Percentiles rank a stretch among this genome's conserved stretches.
These are phyloP conservation scores for Patiria miniata DNA, from an alignment of 35 echinoderm and acorn worm genomes.

Conservation along the genomic window DNA sequence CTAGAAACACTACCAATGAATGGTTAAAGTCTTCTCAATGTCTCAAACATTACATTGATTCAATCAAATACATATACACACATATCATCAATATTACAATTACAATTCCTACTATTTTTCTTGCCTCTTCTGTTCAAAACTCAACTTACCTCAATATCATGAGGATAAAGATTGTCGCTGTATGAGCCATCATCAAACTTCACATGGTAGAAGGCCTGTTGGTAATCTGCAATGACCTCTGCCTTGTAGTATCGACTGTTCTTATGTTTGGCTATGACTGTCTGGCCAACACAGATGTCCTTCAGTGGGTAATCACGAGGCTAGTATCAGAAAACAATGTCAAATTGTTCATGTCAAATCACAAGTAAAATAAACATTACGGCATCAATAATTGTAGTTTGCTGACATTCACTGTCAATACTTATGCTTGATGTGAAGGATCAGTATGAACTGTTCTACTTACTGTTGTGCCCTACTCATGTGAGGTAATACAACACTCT, in stretches of 20 bases:
- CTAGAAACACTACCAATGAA: too few species aligned
- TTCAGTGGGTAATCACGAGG: constrained; percentile 36
- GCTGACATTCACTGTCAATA: not conserved
- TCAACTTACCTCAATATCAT: constrained; percentile 77
- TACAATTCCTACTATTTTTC: not conserved
- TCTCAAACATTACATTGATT: too few species aligned
- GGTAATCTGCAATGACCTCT: constrained; percentile 54
- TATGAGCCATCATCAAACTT: constrained; percentile 83
- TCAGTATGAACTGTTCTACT: too few species aligned
- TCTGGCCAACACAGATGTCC: constrained; percentile 44
- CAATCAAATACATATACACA: too few species aligned
- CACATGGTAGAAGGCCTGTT: constrained; percentile 90
- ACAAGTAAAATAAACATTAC: not conserved
- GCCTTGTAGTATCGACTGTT: constrained; percentile 88
- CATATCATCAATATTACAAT: not conserved
- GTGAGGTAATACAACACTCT: too few species aligned
- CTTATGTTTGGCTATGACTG: constrained; percentile 91
- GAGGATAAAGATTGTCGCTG: constrained; percentile 89
- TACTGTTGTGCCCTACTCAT: too few species aligned
- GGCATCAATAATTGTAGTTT: not conserved
- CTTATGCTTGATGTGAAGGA: too few species aligned
- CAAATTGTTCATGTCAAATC: not conserved
- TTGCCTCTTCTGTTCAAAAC: not conserved
- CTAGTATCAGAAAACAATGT: constrained; percentile 25
- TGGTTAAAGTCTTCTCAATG: too few species aligned